Percentiles rank a stretch among this genome's conserved stretches.
These are phyloP conservation scores for Polydrusus tereticollis DNA, from an alignment of 2,888 invertebrate species.

Conservation along the genomic window DNA sequence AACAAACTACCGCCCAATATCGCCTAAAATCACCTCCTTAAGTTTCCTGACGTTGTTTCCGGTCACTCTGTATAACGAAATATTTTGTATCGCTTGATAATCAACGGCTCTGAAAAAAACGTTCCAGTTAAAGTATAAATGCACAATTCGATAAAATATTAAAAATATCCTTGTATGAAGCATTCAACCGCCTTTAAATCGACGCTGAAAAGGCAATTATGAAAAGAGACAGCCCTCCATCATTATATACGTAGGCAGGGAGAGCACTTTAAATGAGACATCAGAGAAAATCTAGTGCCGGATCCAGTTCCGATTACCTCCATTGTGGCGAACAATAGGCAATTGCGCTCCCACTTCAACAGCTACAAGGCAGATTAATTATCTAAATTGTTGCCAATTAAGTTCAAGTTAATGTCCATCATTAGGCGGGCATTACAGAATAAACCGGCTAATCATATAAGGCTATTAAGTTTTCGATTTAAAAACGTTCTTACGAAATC, in stretches of 20 bases:
- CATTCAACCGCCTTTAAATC: slow-evolving; percentile 53
- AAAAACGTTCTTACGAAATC: slow-evolving; percentile 26
- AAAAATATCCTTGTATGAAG: slow-evolving; percentile 42
- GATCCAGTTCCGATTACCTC: slow-evolving; percentile 68
- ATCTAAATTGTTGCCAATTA: slow-evolving; percentile 72
- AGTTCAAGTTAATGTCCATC: slow-evolving; percentile 69
- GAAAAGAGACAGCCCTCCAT: slow-evolving; percentile 59
- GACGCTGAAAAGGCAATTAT: slow-evolving; percentile 61
- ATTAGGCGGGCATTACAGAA: slow-evolving; percentile 62
- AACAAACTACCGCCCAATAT: no score
- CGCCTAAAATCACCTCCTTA: no score
- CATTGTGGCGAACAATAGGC: slow-evolving; percentile 68
- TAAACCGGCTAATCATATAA: slow-evolving; percentile 48
- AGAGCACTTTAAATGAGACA: slow-evolving; percentile 62
- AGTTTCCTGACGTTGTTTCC: no score
- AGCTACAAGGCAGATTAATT: slow-evolving; percentile 67
- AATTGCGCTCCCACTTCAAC: slow-evolving; percentile 66
- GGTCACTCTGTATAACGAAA: no score
- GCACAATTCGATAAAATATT: slow-evolving; percentile 34
- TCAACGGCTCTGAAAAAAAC: not conserved
- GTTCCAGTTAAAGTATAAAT: slow-evolving; percentile 4
- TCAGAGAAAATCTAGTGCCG: slow-evolving; percentile 62
- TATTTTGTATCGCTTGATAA: not conserved
- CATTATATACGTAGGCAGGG: slow-evolving; percentile 50
- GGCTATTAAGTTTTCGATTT: slow-evolving; percentile 41